Conservation (phyloP, 2,888 invertebrate genomes). For the Gibbula magus region DNA sequence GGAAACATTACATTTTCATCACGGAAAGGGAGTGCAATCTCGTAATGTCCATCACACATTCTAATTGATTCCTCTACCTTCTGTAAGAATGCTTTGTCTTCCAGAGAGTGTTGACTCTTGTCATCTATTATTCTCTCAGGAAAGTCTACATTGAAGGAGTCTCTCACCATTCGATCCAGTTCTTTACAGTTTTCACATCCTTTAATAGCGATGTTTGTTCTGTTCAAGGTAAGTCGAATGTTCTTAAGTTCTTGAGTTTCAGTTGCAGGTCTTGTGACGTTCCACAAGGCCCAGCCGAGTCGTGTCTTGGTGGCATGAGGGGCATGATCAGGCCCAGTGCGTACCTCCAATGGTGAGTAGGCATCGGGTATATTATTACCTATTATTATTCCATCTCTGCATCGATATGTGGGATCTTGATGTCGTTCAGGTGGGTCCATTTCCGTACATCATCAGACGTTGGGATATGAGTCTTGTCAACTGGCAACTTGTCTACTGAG, state of each 20-base stretch:
- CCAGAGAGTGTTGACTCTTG: background rate
- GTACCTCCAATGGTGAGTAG: background rate
- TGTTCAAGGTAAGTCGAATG: no score
- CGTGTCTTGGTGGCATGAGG: slow-evolving; percentile 27
- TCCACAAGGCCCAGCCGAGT: slow-evolving; percentile 9
- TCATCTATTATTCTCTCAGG: background rate
- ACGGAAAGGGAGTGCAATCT: no score
- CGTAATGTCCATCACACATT: no score
- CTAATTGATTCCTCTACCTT: no score
- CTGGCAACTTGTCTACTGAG: no score
- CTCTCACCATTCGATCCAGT: background rate
- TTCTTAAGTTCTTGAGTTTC: no score
- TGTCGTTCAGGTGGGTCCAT: slow-evolving; percentile 25
- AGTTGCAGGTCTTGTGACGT: no score
- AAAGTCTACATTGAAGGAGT: background rate
- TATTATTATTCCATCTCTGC: slow-evolving; percentile 27
- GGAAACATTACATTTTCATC: no score
- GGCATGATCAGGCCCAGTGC: background rate
- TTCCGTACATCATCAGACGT: background rate
- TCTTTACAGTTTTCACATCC: background rate
- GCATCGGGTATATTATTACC: slow-evolving; percentile 27
- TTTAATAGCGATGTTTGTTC: background rate
- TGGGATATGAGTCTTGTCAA: no score
- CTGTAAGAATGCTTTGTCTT: background rate
- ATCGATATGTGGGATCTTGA: slow-evolving; percentile 9